A percentile compares a stretch with the other conserved stretches of the same genome.
Conservation (phyloP, 2,797 vertebrate genomes). For the Chaenodraco wilsoni region DNA sequence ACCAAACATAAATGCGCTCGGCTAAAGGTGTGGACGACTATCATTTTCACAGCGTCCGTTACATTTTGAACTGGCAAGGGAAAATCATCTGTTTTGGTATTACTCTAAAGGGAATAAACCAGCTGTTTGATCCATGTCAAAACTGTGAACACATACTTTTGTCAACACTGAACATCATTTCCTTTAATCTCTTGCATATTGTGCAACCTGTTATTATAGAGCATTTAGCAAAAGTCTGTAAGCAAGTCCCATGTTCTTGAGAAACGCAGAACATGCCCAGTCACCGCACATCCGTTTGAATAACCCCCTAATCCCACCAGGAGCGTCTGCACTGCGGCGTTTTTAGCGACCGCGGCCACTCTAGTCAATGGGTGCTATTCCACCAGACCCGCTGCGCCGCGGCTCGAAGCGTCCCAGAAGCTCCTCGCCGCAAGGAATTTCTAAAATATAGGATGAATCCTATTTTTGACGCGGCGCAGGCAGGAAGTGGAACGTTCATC, state of each 20-base stretch:
- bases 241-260: slow-evolving; percentile 4
- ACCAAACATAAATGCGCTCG: slow-evolving; percentile 23
- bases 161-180: slow-evolving; percentile 11
- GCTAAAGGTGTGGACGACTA: slow-evolving; percentile 9
- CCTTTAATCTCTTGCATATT: not conserved
- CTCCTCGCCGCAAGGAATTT: too few relatives aligned
- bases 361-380: too few relatives aligned
- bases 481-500: too few relatives aligned
- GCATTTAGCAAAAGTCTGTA: not conserved
- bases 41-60: not conserved
- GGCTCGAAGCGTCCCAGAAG: too few relatives aligned
- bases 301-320: too few relatives aligned
- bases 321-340: too few relatives aligned
- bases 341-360: too few relatives aligned
- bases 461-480: too few relatives aligned
- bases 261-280: slow-evolving; percentile 21
- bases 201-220: not conserved
- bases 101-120: not conserved
- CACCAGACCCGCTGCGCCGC: too few relatives aligned
- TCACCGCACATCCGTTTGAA: not conserved
- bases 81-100: not conserved
- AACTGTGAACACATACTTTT: not conserved
- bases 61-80: not conserved
- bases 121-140: not conserved
- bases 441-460: too few relatives aligned